phyloP scores from a whole-genome alignment of 2,113 vertebrate genomes.

The Zootoca vivipara region DNA sequence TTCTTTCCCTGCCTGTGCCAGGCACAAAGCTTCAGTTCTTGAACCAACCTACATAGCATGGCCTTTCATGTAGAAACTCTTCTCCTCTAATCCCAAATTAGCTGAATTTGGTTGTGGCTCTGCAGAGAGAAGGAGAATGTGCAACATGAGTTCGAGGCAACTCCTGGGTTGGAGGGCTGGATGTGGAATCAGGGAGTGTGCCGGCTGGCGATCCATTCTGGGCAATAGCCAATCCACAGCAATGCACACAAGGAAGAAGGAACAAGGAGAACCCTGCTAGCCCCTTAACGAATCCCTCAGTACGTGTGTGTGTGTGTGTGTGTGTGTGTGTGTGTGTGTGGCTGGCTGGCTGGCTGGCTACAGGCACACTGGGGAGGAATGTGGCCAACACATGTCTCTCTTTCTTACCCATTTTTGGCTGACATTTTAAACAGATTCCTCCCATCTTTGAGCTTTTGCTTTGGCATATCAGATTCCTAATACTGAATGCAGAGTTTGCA shows the following conservation, averaged over 20 bases:
- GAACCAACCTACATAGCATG: not conserved
- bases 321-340: too few relatives aligned
- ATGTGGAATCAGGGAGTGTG: not conserved
- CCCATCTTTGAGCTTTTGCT: not conserved
- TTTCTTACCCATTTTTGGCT: not conserved
- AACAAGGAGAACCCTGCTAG: not conserved
- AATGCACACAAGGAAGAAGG: not conserved
- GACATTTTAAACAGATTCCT: not conserved
- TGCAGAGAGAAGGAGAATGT: not conserved
- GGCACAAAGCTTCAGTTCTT: not conserved
- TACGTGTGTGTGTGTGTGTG: not conserved
- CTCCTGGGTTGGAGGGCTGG: not conserved
- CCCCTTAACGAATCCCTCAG: not conserved
- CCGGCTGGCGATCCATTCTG: not conserved
- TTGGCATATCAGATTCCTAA: not conserved
- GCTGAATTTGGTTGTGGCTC: not conserved
- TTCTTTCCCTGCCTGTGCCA: not conserved
- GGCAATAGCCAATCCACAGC: not conserved
- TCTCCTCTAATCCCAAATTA: not conserved
- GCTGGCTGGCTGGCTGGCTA: too few relatives aligned
- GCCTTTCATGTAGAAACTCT: not conserved
- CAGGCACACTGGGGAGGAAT: not conserved
- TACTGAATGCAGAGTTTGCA: not conserved
- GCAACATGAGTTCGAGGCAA: not conserved
- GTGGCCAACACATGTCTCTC: not conserved